A percentile compares a stretch with the other conserved stretches of the same genome.
Conservation (phyloP, 1,140 invertebrate genomes). For the Drosophila busckii region DNA sequence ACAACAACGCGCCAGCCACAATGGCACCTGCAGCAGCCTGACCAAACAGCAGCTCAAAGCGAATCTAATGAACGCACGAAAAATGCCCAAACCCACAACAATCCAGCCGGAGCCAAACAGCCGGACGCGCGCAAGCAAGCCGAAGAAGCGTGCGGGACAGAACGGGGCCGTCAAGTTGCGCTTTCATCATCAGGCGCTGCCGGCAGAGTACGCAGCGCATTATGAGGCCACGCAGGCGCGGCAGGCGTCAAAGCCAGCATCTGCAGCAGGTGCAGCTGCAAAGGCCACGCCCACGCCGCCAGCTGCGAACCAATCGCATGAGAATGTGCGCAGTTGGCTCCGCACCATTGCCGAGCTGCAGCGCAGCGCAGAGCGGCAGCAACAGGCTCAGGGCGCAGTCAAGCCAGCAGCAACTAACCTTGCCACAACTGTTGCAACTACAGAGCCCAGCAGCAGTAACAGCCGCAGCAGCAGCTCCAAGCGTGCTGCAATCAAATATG, state of each 20-base stretch:
- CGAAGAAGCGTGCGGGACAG: conserved; percentile 26
- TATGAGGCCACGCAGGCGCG: conserved; percentile 85
- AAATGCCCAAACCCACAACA: conserved; percentile 15
- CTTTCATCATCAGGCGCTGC: conserved; percentile 89
- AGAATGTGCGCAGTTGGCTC: conserved; percentile 86
- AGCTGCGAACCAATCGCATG: conserved; percentile 78
- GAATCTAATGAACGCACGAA: conserved; percentile 58
- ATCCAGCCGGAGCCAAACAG: conserved; percentile 4
- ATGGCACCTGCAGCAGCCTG: conserved; percentile 57
- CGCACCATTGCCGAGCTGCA: conserved; percentile 85
- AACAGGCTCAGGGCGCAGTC: conserved; percentile 27
- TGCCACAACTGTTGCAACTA: neutral
- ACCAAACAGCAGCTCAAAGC: conserved; percentile 74
- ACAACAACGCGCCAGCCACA: conserved; percentile 26
- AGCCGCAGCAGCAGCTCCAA: conserved; percentile 37
- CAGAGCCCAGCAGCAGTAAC: conserved; percentile 67
- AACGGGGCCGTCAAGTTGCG: conserved; percentile 85
- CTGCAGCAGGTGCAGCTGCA: conserved; percentile 11
- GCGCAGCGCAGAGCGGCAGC: conserved; percentile 79
- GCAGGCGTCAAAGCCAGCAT: conserved; percentile 14
- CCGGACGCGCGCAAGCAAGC: conserved; percentile 79
- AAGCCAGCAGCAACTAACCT: neutral
- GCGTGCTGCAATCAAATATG: conserved; percentile 83
- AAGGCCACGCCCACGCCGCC: conserved; percentile 25
- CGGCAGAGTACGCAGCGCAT: conserved; percentile 88